A percentile compares a stretch with the other conserved stretches of the same genome.
These are phyloP conservation scores for Entelurus aequoreus DNA, from an alignment of 2,113 vertebrate species.

Conservation along the genomic window DNA sequence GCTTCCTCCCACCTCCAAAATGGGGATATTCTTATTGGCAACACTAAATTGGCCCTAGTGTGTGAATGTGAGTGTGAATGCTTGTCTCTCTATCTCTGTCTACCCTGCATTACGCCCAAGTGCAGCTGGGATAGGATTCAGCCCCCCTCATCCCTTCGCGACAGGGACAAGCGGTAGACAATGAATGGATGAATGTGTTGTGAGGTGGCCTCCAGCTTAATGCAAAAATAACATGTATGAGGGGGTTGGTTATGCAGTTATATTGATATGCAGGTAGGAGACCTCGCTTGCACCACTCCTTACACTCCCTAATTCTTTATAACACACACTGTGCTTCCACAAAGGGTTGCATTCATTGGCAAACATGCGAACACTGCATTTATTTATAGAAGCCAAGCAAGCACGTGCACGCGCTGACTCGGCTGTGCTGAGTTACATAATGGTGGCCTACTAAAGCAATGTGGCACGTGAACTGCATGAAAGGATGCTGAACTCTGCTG, in stretches of 20 bases:
- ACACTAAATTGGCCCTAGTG: no score
- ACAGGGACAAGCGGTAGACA: no score
- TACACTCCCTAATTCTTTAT: constrained; percentile 27
- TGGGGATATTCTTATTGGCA: no score
- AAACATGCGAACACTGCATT: constrained; percentile 22
- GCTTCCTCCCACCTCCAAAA: no score
- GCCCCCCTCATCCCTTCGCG: no score
- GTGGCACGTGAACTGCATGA: constrained; percentile 56
- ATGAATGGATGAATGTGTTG: no score
- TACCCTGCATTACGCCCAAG: no score
- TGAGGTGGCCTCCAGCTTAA: no score
- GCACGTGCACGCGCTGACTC: constrained; percentile 19
- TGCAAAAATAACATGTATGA: no score
- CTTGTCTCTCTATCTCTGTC: no score
- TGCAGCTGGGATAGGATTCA: no score
- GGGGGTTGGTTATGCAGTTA: not conserved
- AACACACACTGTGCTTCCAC: constrained; percentile 13
- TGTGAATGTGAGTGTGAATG: no score
- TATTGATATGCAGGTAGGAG: not conserved
- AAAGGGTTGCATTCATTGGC: constrained; percentile 1
- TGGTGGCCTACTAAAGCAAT: constrained; percentile 50
- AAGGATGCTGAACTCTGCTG: constrained; percentile 58
- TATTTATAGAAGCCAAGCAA: constrained; percentile 44
- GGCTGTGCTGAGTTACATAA: constrained; percentile 52
- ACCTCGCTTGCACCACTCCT: constrained; percentile 21